Evolutionary conservation across 1,140 invertebrate genomes (phyloP).

Genomic region (Anastatus disparis): DNA sequence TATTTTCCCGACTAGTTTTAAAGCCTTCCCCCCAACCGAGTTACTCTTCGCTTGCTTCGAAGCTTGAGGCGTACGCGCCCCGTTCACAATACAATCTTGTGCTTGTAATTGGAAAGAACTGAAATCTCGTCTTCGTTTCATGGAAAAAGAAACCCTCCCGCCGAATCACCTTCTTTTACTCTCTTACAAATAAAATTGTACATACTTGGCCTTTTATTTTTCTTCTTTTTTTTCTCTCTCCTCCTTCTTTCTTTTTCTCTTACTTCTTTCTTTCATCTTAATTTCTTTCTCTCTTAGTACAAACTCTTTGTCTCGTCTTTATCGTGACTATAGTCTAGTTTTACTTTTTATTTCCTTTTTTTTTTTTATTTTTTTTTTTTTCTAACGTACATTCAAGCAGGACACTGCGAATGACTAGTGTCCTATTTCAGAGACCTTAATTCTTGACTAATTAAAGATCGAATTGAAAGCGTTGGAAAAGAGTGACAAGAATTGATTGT

Average conservation of each 20-base stretch:
- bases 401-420: constrained; percentile 17
- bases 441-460: constrained; percentile 41
- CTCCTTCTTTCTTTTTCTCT: neutral
- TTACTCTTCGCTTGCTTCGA: neutral
- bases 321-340: too few species aligned
- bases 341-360: too few species aligned
- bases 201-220: constrained; percentile 25
- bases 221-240: constrained; percentile 1
- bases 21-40: constrained; percentile 36
- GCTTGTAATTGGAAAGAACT: constrained; percentile 52
- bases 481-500: neutral
- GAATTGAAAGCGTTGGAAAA: constrained; percentile 44
- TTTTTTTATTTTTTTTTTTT: neutral
- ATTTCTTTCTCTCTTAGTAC: constrained; percentile 1
- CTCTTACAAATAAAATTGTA: constrained; percentile 37
- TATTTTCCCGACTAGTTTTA: constrained; percentile 51
- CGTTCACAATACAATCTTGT: constrained; percentile 48
- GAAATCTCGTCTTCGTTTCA: constrained; percentile 12
- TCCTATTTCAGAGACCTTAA: constrained; percentile 26
- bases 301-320: neutral
- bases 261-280: constrained; percentile 4
- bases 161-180: neutral
- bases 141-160: constrained; percentile 11
- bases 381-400: too few species aligned
- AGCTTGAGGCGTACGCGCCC: neutral